Percentiles rank a stretch among this genome's conserved stretches.
These are phyloP conservation scores for Hemibagrus wyckioides DNA, from an alignment of 2,113 vertebrate genomes.

Conservation along the genomic window DNA sequence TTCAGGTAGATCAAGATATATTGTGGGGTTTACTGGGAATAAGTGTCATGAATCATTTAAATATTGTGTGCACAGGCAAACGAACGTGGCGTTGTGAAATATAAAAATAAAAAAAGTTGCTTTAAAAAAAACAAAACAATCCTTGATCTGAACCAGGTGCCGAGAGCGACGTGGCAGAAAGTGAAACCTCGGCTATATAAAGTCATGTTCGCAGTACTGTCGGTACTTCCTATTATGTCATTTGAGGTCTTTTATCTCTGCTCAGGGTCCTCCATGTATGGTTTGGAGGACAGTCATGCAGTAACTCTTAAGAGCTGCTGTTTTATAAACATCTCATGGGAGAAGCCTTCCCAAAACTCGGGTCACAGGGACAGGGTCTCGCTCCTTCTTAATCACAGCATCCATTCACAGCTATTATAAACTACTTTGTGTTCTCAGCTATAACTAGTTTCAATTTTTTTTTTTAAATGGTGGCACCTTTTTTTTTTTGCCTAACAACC, in stretches of 20 bases:
- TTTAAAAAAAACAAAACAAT: background rate
- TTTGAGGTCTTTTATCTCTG: background rate
- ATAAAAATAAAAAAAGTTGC: background rate
- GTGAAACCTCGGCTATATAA: slow-evolving; percentile 19
- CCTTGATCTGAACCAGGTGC: slow-evolving; percentile 2
- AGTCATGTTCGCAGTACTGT: slow-evolving; percentile 1
- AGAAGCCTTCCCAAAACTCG: background rate
- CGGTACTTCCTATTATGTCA: background rate
- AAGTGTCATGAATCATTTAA: background rate
- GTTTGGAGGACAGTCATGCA: background rate
- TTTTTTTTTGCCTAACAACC: background rate
- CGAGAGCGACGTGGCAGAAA: background rate
- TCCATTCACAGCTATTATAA: background rate
- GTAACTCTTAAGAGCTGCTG: background rate
- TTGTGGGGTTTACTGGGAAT: too few species aligned
- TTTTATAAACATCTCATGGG: background rate
- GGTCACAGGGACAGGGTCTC: background rate
- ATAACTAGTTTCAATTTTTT: background rate
- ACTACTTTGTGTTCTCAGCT: background rate
- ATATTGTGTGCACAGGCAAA: background rate
- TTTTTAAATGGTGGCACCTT: too few species aligned
- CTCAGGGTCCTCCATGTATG: slow-evolving; percentile 13
- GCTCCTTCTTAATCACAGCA: background rate
- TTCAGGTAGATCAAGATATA: background rate
- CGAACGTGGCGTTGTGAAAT: background rate